Base-by-base conservation (phyloP, 2,113 vertebrate genomes). In the Dolichallabes microphthalmus region DNA sequence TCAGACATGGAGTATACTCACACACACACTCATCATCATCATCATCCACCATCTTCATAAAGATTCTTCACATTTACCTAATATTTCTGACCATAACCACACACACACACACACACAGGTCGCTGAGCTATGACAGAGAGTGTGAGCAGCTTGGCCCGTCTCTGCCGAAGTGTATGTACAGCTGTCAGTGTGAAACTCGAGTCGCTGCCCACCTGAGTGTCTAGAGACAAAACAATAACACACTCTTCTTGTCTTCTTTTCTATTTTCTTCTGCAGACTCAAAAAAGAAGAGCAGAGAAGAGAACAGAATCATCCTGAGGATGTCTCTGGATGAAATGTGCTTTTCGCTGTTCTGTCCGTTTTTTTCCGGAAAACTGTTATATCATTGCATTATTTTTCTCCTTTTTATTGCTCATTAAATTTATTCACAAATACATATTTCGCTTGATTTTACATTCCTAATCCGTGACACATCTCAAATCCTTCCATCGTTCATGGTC, bases 121-220 rank as follows among this genome's bases (percentile, higher is more conserved):
- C 60, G 15, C 22, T 79, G 85, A 88, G 57, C 76, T 81, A 80
- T 82, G 83, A 88, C 87, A 84, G 82, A 82, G 15, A 75, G 76
- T 58, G 73, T 81, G 80, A 52, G 83, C 86, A 87, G 80, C 88
- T 88, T 86, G 86, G 86, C 50, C 20, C 52, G 53, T 78, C 74
- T 85, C 84, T 82, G 74, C 83, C 66, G 71, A 86, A 86, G 82
- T 52, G 80, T 85, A 86, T 86, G 86, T 83, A 88, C 90, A 90
- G 90, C 90, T 91, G 90, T 90, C 85, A 87, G 75, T 45, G 66
- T 90, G 90, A 87, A 91, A 91, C 69, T 85, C 82, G 88, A 91
- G 74, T 88, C 77, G 57, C 82, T 60, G 77, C 84, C 89, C 88
- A 89, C 88, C 90, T 86, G 88, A 90, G 69, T 19, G 83, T 69